Evolutionary conservation across 2,797 vertebrate genomes (phyloP), one percentile per base, ranked within the genome.

Genomic region (Ciconia nigra): DNA sequence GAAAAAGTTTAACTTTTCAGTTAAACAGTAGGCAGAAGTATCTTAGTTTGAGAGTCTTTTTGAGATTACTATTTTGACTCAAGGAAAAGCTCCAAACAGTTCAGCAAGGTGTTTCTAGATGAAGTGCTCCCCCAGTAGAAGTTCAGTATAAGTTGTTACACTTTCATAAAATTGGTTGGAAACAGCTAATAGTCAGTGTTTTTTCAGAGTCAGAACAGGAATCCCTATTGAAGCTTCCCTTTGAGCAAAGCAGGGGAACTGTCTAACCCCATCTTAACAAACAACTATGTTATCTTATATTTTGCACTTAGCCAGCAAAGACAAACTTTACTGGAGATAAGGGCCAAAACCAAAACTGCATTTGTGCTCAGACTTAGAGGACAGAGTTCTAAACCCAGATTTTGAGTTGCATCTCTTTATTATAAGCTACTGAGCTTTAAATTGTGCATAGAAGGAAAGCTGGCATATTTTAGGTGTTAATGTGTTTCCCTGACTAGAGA

Each of bases 221-320:
- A 71, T 46, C 10, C 15, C 29, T 47, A 3, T 3, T 21, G 31
- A 82, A 73, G 42, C 14, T 78, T 77, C 20, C 20, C 11, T 52
- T 46, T 37, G 26, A 81, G 24, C 26, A 83, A 77, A 89, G 51
- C 19, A 44, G 11, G 33, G 42, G 28, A 74, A 3, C 35, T 44
- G 16, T 42, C 44, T 83, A 42, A 52, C 13, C 20, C 7, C 15
- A 46, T 20, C 11, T 24, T 41, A 73, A 61, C 11, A 33, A 67
- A 37, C 10, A 57, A 3, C 35, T n/a, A 22, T 1, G 0, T 42
- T 31, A 16, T 4, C 5, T 15, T 51, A 2, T 24, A 4, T 29
- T 83, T 78, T 93, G 20, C 17, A 33, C 18, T 67, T 61, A 52
- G 28, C 14, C 37, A 83, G 31, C 20, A 55, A 65, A 25, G 35